A percentile compares a stretch with the other conserved stretches of the same genome.
These are phyloP conservation scores for Nymphalis io DNA, from an alignment of 1,140 invertebrate genomes.

Conservation along the genomic window DNA sequence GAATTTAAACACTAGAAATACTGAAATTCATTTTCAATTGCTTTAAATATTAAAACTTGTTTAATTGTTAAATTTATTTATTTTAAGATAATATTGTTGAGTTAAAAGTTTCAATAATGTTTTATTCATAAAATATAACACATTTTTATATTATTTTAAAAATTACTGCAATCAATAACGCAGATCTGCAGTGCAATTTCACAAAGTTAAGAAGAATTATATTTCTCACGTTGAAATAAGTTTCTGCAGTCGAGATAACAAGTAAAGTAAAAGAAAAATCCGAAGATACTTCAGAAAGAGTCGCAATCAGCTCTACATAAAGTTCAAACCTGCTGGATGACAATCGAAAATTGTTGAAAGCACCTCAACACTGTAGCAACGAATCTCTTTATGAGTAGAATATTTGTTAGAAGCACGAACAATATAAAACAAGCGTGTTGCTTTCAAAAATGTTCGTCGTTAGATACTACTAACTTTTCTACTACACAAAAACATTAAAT, in stretches of 20 bases:
- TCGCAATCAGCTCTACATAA: slow-evolving; percentile 71
- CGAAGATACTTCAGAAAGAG: slow-evolving; percentile 62
- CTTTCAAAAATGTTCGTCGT: too few relatives aligned
- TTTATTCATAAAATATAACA: too few relatives aligned
- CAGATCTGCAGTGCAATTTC: slow-evolving; percentile 27
- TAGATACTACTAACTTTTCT: too few relatives aligned
- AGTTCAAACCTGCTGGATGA: slow-evolving; percentile 44
- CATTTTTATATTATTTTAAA: slow-evolving; percentile 7
- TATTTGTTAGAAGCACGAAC: neutral
- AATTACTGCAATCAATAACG: slow-evolving; percentile 33
- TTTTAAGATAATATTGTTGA: too few relatives aligned
- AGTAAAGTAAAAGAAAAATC: slow-evolving; percentile 55
- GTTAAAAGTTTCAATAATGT: too few relatives aligned
- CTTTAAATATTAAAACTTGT: too few relatives aligned
- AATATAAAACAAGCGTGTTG: too few relatives aligned
- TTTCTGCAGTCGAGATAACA: slow-evolving; percentile 53
- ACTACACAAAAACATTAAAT: too few relatives aligned
- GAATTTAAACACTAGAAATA: too few relatives aligned
- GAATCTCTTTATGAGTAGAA: neutral
- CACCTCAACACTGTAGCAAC: slow-evolving; percentile 3
- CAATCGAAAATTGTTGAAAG: slow-evolving; percentile 14
- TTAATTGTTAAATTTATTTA: too few relatives aligned
- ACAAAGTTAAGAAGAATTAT: slow-evolving; percentile 31
- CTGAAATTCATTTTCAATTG: too few relatives aligned
- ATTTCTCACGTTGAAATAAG: slow-evolving; percentile 46